A percentile compares a stretch with the other conserved stretches of the same genome.
Conservation (phyloP, 2,113 vertebrate species). For the Chunga burmeisteri region DNA sequence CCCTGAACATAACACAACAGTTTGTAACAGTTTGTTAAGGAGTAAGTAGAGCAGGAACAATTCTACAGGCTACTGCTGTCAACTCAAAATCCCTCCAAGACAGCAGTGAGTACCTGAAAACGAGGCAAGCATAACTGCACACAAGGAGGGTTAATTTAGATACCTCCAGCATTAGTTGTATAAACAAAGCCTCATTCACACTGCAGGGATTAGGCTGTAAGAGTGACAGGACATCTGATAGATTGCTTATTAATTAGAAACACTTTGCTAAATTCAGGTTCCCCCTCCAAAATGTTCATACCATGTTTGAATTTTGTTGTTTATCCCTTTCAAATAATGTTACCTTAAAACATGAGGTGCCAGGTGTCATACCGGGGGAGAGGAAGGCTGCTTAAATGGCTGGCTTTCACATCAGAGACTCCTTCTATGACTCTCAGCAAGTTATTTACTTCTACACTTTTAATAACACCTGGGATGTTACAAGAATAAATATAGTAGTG, state of each 20-base stretch:
- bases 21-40: background rate
- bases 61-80: background rate
- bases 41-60: background rate
- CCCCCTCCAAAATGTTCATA: background rate
- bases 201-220: background rate
- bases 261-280: background rate
- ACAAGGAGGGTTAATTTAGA: background rate
- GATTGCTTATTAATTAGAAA: background rate
- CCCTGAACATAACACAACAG: background rate
- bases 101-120: background rate
- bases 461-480: slow-evolving; percentile 12
- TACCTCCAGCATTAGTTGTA: background rate
- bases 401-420: background rate
- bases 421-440: background rate
- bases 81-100: background rate
- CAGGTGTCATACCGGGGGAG: background rate
- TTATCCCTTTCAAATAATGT: background rate
- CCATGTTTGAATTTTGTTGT: background rate
- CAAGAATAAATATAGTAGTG: slow-evolving; percentile 34
- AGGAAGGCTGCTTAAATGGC: background rate
- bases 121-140: background rate
- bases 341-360: background rate
- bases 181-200: background rate
- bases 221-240: background rate
- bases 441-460: slow-evolving; percentile 5